Evolutionary conservation across 2,113 vertebrate genomes (phyloP), one percentile per base, ranked within the genome.

Genomic region (Mus spicilegus): DNA sequence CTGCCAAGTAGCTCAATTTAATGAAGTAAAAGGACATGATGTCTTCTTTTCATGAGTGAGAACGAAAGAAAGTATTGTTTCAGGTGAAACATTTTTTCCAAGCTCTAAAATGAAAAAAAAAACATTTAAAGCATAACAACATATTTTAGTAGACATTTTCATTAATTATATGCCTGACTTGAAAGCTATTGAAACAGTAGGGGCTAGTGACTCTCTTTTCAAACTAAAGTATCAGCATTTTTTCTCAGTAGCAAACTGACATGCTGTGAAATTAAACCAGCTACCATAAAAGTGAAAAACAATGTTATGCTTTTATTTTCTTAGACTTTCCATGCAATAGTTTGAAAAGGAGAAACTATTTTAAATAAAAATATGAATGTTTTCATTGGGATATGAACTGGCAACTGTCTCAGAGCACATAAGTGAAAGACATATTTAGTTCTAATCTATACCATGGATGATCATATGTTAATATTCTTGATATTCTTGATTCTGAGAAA

Each of bases 141-240:
- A 56, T 93, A 97, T 94, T 97, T 94, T 63, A 95, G 61, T 78
- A 70, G 11, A 67, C 10, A 93, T 1, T 70, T 17, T 81, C 80
- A 93, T 93, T 1, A 92, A 95, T 95, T 97, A 95, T 33, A 93
- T 65, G 7, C 81, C 69, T 89, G 70, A 51, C 70, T 97, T 96
- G 58, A 91, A 72, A 91, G 65, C 56, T 51, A 95, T 9, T 96
- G 26, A 96, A 96, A 92, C 7, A 91, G 12, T 73, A 94, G 91
- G 0, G 70, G 39, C 16, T 75, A 96, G 2, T 9, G 96, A 96
- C 82, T 46, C 46, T 46, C 0, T 73, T 93, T 96, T 93, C 80
- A 96, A 28, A 90, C 89, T 76, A 95, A 97, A 97, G 94, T 6
- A 30, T 65, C 65, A 94, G 8, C 33, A 95, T 93, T 95, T 91